Evolutionary conservation across 23 tunicate species (phyloP).

Genomic region (Halocynthia aurantium): DNA sequence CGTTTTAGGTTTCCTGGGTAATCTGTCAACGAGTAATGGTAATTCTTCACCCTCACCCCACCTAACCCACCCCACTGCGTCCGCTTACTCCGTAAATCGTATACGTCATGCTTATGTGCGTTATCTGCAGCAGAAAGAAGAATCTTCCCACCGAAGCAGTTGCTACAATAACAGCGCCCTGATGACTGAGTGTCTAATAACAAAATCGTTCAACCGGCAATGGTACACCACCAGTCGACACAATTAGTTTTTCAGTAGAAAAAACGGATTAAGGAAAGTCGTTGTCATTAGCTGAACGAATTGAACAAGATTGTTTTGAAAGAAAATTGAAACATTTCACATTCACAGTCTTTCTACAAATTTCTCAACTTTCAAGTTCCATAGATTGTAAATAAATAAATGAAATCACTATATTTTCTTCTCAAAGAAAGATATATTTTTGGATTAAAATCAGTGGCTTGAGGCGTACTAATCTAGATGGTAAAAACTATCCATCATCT

Average conservation of each 20-base stretch:
- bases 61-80: slow-evolving; percentile 7
- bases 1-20: slow-evolving; percentile 32
- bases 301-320: not conserved
- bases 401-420: too few relatives aligned
- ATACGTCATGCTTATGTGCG: not conserved
- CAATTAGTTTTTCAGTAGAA: too few relatives aligned
- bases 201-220: slow-evolving; percentile 26
- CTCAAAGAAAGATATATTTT: too few relatives aligned
- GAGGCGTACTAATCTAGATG: too few relatives aligned
- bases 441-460: too few relatives aligned
- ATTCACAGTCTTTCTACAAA: slow-evolving; percentile 16
- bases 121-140: not conserved
- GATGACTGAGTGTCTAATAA: slow-evolving; percentile 30
- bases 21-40: slow-evolving; percentile 23
- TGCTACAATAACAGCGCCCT: slow-evolving; percentile 29
- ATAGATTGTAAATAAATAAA: too few relatives aligned
- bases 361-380: not conserved
- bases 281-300: slow-evolving; percentile 6
- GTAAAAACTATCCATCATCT: too few relatives aligned
- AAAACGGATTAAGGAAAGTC: not conserved
- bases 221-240: too few relatives aligned
- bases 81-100: not conserved
- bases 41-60: slow-evolving; percentile 5
- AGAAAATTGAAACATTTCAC: slow-evolving; percentile 11
- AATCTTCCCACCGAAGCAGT: slow-evolving; percentile 1